Evolutionary conservation across 2,888 invertebrate species (phyloP).

Genomic region (Antheraea yamamai): DNA sequence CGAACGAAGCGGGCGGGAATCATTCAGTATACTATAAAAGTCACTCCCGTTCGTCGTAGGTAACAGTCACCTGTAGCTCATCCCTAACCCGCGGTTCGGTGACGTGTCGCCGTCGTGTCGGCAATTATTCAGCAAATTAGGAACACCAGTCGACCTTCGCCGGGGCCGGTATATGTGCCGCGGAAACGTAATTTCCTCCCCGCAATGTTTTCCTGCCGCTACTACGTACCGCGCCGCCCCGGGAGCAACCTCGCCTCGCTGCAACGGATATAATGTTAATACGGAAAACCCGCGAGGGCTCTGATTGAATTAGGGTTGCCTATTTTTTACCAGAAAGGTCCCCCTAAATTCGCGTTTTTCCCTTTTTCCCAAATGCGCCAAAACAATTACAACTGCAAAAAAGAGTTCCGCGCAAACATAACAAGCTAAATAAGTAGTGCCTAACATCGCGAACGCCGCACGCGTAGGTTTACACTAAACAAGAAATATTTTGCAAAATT

Average conservation of each 20-base stretch:
- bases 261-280: conserved; percentile 49
- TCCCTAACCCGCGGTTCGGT: conserved; percentile 3
- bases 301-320: conserved; percentile 16
- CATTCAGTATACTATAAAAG: no score
- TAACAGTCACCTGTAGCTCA: conserved; percentile 20
- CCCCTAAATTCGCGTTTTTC: neutral
- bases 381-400: neutral
- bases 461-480: no score
- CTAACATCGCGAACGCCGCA: no score
- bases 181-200: conserved; percentile 27
- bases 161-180: conserved; percentile 27
- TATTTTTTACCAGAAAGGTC: conserved; percentile 8
- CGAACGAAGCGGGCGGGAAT: no score
- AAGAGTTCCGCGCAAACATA: no score
- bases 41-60: neutral
- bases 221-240: conserved; percentile 32
- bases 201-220: conserved; percentile 54
- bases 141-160: conserved; percentile 50
- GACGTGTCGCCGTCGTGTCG: conserved; percentile 32
- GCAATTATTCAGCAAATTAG: conserved; percentile 69
- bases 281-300: conserved; percentile 37
- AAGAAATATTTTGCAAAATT: no score
- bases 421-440: no score
- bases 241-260: conserved; percentile 25
- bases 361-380: neutral